Evolutionary conservation across 2,888 invertebrate species (phyloP).

Genomic region (Miltochrista miniata): DNA sequence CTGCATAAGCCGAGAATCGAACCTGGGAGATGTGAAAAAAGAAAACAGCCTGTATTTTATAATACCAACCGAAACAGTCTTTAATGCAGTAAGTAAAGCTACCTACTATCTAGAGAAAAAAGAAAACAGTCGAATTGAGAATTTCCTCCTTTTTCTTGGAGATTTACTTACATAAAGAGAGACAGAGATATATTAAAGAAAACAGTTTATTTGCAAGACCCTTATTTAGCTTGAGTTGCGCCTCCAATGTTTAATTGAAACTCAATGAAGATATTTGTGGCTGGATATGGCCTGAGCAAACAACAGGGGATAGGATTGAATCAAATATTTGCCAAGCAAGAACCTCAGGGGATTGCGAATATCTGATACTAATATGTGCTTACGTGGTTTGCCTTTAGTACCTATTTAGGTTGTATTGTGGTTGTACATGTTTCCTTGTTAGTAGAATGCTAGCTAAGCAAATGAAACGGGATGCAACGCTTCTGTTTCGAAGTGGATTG

Average conservation of each 20-base stretch:
- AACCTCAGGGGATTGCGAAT: slow-evolving; percentile 36
- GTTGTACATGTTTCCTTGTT: slow-evolving; percentile 6
- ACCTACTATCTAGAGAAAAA: no score
- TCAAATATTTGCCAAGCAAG: slow-evolving; percentile 46
- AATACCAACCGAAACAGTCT: no score
- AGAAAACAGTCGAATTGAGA: no score
- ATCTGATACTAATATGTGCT: slow-evolving; percentile 21
- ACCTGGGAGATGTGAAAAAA: no score
- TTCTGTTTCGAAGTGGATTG: slow-evolving; percentile 4
- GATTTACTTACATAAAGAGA: no score
- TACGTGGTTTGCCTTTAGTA: slow-evolving; percentile 12
- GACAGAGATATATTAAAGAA: background rate
- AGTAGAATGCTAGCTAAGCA: slow-evolving; percentile 11
- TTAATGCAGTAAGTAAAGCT: no score
- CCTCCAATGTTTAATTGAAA: slow-evolving; percentile 33
- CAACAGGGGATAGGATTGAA: slow-evolving; percentile 42
- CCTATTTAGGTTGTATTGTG: slow-evolving; percentile 4
- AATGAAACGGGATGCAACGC: background rate
- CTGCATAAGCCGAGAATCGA: no score
- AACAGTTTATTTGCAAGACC: slow-evolving; percentile 10
- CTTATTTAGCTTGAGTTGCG: slow-evolving; percentile 12
- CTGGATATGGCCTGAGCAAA: slow-evolving; percentile 45
- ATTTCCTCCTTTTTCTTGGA: no score
- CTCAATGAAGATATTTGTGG: slow-evolving; percentile 39
- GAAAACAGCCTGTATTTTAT: no score